These are phyloP conservation scores for Orchesellides sinensis DNA, from an alignment of 2,888 invertebrate species.

Conservation along the genomic window DNA sequence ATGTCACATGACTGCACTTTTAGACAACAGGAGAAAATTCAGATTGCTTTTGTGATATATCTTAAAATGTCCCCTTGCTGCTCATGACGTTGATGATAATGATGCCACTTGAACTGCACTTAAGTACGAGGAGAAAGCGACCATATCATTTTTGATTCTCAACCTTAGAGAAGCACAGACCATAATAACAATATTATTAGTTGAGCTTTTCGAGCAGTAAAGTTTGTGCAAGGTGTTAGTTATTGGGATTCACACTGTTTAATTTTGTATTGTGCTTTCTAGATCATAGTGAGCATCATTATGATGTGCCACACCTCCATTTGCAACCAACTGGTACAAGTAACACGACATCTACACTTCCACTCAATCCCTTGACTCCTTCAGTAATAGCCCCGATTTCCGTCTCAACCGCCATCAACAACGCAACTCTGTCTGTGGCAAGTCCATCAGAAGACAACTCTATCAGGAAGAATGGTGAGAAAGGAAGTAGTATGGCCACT, in stretches of 20 bases:
- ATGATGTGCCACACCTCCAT: conserved; percentile 87
- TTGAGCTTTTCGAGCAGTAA: too few species aligned
- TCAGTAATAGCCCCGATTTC: conserved; percentile 59
- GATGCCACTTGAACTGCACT: conserved; percentile 41
- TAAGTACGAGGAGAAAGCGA: conserved; percentile 8
- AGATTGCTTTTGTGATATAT: conserved; percentile 34
- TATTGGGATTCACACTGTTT: conserved; percentile 26
- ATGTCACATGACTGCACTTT: background rate
- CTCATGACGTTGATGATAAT: conserved; percentile 49
- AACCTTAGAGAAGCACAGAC: too few species aligned
- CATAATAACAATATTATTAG: too few species aligned
- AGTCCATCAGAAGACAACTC: conserved; percentile 57
- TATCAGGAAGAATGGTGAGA: conserved; percentile 45
- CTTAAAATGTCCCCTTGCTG: conserved; percentile 38
- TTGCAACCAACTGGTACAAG: conserved; percentile 80
- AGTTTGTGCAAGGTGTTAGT: conserved; percentile 31
- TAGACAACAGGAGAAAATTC: conserved; percentile 6
- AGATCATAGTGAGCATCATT: conserved; percentile 88
- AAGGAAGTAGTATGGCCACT: conserved; percentile 51
- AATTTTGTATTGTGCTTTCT: conserved; percentile 17
- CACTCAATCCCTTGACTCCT: conserved; percentile 69
- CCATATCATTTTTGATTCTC: too few species aligned
- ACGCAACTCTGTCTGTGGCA: conserved; percentile 22
- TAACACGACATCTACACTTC: conserved; percentile 77
- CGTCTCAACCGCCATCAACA: conserved; percentile 54